phyloP scores from a whole-genome alignment of 2,113 vertebrate species.

The Alethe diademata region DNA sequence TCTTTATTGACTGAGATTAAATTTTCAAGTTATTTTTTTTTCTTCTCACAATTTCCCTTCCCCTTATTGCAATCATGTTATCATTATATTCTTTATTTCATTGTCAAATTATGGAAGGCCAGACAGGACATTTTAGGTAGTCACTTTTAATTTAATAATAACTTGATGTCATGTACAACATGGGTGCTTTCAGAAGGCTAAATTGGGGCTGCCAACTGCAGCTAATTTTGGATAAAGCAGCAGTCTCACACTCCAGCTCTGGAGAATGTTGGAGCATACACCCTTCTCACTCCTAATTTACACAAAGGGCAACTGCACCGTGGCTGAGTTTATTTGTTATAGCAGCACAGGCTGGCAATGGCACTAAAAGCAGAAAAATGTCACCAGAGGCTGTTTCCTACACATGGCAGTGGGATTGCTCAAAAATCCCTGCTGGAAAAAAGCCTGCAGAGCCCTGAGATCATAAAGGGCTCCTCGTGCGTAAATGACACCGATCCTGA shows the following conservation, averaged over 20 bases:
- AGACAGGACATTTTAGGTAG: background rate
- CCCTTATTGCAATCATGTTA: background rate
- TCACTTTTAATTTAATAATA: background rate
- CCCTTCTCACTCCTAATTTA: background rate
- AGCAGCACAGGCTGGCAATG: background rate
- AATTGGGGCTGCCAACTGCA: background rate
- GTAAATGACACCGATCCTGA: background rate
- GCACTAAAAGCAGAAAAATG: background rate
- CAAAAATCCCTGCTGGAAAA: slow-evolving; percentile 48
- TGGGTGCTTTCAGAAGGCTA: background rate
- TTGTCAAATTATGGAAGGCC: background rate
- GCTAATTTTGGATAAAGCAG: background rate
- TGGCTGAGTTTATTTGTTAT: background rate
- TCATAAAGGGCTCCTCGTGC: background rate
- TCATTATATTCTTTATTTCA: background rate
- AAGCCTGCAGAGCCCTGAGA: background rate
- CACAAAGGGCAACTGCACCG: background rate
- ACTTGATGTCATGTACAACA: background rate
- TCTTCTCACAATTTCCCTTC: background rate
- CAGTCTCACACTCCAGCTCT: background rate
- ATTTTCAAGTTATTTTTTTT: background rate
- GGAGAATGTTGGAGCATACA: background rate
- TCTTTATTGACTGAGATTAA: too few species aligned
- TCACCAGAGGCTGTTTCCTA: slow-evolving; percentile 58
- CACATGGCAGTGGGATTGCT: background rate